Conservation (phyloP, 2,888 invertebrate genomes). For the Lamproptera curius region DNA sequence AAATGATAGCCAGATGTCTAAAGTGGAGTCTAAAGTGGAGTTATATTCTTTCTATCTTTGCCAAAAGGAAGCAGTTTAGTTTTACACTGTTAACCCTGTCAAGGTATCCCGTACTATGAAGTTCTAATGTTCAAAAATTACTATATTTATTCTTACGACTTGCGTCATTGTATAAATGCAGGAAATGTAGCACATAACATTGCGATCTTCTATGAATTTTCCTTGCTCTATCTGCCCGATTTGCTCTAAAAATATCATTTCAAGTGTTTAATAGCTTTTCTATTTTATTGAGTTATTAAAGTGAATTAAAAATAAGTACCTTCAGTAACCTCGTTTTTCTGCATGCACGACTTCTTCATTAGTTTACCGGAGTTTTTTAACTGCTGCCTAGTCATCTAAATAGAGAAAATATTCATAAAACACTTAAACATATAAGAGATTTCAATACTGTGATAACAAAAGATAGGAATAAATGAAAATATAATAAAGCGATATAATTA, state of each 20-base stretch:
- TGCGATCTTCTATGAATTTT: constrained; percentile 57
- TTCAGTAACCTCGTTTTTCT: constrained; percentile 78
- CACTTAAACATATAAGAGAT: constrained; percentile 5
- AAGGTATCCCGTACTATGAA: too few relatives aligned
- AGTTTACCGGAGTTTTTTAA: constrained; percentile 79
- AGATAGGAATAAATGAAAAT: not conserved
- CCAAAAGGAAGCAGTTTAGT: too few relatives aligned
- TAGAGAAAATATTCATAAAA: constrained; percentile 3
- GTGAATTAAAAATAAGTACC: constrained; percentile 46
- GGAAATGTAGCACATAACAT: constrained; percentile 67
- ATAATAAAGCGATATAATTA: not conserved
- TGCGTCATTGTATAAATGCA: constrained; percentile 61
- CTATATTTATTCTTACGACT: constrained; percentile 48
- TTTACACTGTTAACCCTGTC: too few relatives aligned
- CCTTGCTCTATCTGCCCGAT: constrained; percentile 62
- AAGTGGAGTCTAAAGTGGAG: too few relatives aligned
- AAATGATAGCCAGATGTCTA: too few relatives aligned
- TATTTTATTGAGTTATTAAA: not conserved
- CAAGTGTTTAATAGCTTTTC: constrained; percentile 21
- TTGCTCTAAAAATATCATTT: constrained; percentile 43
- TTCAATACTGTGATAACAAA: not conserved
- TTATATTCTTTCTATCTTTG: too few relatives aligned
- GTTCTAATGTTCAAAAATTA: too few relatives aligned
- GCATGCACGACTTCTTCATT: constrained; percentile 81
- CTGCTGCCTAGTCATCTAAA: constrained; percentile 76